Evolutionary conservation across 2,888 invertebrate genomes (phyloP), one percentile per base, ranked within the genome.

Genomic region (Marasmarcha lunaedactyla): DNA sequence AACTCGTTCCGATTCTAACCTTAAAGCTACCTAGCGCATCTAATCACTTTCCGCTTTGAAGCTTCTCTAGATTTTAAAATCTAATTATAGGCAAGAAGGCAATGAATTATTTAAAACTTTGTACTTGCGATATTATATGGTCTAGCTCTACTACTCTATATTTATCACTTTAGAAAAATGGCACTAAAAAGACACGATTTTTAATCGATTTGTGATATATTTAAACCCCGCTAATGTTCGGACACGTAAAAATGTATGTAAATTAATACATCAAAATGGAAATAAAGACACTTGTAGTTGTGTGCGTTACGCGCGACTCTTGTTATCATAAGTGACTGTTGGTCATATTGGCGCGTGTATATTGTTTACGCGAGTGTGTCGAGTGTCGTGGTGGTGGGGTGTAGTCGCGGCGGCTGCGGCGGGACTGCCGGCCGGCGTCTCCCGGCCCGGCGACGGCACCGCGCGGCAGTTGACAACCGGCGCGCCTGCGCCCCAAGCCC

Each of bases 121-220:
- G 83, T 83, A 83, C 83, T 83, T 60, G 76, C 77, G 60, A 70
- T 63, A 59, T 70, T 59, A 55, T 70, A 67, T 61, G 59, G 55
- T 65, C 47, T 64, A 62, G 68, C 66, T 60, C 66, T 68, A 69
- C 57, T 50, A 51, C 54, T 62, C 48, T 53, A 52, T 38, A 33
- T 40, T n/a, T 61, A 68, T 70, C 63, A 68, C 62, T 62, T 69
- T 69, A 66, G 50, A 64, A 64, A 65, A 76, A 79, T 79, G 77
- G 79, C 81, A 81, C 81, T 74, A 74, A 76, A 77, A 81, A 81
- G 78, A 83, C 81, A 81, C 81, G 73, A 63, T 71, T 66, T 59
- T 57, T 50, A 62, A 63, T 60, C 62, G 60, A 63, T 57, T 49
- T 48, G 49, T 57, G 37, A 38, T 48, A 49, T 48, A 50, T 44